Base-by-base conservation (phyloP, 2,888 invertebrate genomes). In the Aphidius colemani region DNA sequence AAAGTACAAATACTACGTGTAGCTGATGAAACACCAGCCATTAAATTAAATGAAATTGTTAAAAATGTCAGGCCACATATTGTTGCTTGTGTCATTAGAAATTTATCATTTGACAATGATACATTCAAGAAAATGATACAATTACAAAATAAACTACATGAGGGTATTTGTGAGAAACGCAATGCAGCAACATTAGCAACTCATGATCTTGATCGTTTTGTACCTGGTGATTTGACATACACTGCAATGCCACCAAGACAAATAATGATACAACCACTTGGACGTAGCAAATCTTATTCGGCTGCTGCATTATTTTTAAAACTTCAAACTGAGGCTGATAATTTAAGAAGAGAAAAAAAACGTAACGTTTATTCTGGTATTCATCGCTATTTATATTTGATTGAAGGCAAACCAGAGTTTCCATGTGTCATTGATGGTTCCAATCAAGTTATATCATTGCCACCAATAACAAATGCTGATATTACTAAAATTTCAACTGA, bases 401-500 rank as follows among this genome's bases (percentile, higher is more conserved):
- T 95, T 67, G 90, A 92, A 79, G 91, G 90, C 48, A 90, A 92
- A 77, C 83, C 87, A 0, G 79, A 87, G 48, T 94, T 90, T 79
- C 91, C 94, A 0, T 93, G 91, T 74, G 78, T 94, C 49, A 73
- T 88, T 69, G 90, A 92, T 76, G 83, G 85, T 6, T 84, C 84
- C 9, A 86, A 86, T 2, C 86, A 85, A 66, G 90, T 93, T 2
- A 90, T 95, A 73, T 94, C 94, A 49, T 91, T 95, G 77, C 94
- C 94, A 9, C 94, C 95, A 0, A 91, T 95, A 71, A 94, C 94
- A 18, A 94, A 95, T 82, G 89, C 91, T 64, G 93, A 94, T 60
- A 83, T 86, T 67, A 90, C 93, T 2, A 94, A 94, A 91, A 90
- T 93, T 84, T 88, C 90, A 0, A 74, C 83, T 39, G 85, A 85